Evolutionary conservation across 2,113 vertebrate genomes (phyloP).

Genomic region (Thermophis baileyi): DNA sequence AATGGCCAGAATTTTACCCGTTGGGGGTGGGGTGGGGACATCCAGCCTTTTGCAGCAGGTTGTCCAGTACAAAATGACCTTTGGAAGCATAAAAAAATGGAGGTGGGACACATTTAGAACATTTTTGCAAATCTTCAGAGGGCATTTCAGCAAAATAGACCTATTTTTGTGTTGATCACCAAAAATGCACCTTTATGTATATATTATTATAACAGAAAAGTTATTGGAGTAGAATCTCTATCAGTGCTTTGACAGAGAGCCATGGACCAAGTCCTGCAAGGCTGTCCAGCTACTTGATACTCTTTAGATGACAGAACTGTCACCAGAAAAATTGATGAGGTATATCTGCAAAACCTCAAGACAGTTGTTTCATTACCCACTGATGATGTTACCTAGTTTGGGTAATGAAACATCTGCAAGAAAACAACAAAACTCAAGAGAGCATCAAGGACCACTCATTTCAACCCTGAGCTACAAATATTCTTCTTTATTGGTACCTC

Average conservation of each 20-base stretch:
- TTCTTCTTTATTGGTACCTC: background rate
- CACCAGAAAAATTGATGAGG: background rate
- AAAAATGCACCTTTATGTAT: background rate
- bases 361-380: background rate
- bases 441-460: background rate
- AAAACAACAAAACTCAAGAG: background rate
- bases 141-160: background rate
- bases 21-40: too few species aligned
- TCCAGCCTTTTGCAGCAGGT: background rate
- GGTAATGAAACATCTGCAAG: background rate
- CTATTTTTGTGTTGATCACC: background rate
- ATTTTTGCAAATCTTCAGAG: background rate
- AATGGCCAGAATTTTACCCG: background rate
- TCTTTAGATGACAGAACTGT: background rate
- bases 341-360: background rate
- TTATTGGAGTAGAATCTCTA: background rate
- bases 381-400: background rate
- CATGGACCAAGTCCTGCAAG: background rate
- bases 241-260: background rate
- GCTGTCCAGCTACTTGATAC: background rate
- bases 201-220: background rate
- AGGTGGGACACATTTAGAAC: background rate
- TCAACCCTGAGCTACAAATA: background rate
- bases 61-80: background rate
- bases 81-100: background rate